A percentile compares a stretch with the other conserved stretches of the same genome.
These are phyloP conservation scores for Drosophila kepulauana DNA, from an alignment of 1,140 invertebrate species.

Conservation along the genomic window DNA sequence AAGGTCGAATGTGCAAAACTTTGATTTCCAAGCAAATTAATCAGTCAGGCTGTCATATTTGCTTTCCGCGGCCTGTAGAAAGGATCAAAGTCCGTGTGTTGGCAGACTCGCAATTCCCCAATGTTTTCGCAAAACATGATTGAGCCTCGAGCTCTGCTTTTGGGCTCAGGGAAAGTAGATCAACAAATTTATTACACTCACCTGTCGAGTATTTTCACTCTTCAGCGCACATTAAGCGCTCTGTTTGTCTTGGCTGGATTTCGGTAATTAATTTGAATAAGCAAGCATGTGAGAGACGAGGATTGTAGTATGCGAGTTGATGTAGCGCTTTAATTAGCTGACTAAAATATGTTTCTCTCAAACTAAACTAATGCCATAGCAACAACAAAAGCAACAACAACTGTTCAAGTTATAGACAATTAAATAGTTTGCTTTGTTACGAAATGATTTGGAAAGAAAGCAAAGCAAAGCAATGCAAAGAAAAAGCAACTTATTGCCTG, in stretches of 20 bases:
- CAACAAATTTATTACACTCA: constrained; percentile 21
- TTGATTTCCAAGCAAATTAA: neutral
- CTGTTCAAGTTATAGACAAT: constrained; percentile 12
- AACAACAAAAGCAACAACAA: constrained; percentile 1
- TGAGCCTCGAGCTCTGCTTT: neutral
- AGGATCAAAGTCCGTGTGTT: neutral
- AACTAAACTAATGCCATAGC: constrained; percentile 6
- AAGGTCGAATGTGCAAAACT: constrained; percentile 1
- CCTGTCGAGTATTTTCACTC: neutral
- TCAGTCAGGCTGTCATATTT: neutral
- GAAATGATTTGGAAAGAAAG: constrained; percentile 6
- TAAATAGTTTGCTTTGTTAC: constrained; percentile 38
- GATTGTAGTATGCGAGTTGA: constrained; percentile 1
- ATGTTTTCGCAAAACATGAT: neutral
- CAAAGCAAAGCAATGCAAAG: neutral
- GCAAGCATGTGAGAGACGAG: constrained; percentile 23
- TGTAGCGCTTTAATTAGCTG: constrained; percentile 40
- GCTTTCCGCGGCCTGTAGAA: neutral
- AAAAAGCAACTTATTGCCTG: constrained; percentile 9
- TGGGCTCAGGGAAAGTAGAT: neutral
- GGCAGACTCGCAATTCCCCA: neutral
- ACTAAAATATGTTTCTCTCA: constrained; percentile 16
- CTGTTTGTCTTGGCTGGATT: constrained; percentile 18
- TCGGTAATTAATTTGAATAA: constrained; percentile 57
- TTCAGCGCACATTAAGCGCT: neutral